Conservation (phyloP, 1,140 invertebrate species). For the Ostrea edulis region DNA sequence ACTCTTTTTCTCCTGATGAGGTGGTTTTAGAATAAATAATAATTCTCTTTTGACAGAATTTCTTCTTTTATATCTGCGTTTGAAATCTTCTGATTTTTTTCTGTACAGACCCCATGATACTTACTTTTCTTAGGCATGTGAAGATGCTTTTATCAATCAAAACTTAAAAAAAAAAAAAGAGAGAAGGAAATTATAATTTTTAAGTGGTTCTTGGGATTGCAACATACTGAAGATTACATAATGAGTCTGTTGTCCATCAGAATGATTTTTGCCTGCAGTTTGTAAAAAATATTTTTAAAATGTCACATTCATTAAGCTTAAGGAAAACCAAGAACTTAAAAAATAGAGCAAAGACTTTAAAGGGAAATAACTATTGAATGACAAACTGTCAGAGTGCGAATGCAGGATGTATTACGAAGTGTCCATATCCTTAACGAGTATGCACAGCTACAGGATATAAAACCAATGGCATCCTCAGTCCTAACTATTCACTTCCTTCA, state of each 20-base stretch:
- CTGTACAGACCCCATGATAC: not conserved
- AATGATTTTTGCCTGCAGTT: not conserved
- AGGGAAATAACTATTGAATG: constrained; percentile 25
- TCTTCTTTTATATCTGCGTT: not conserved
- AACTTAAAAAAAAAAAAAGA: not conserved
- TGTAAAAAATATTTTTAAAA: not conserved
- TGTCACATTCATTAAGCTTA: not conserved
- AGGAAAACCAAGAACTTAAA: not conserved
- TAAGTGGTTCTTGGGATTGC: not conserved
- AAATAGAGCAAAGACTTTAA: not conserved
- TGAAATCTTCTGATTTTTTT: not conserved
- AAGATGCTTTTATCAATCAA: not conserved
- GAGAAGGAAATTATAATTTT: not conserved
- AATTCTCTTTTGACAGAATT: not conserved
- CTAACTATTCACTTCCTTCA: not conserved
- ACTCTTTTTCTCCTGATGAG: not conserved
- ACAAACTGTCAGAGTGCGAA: not conserved
- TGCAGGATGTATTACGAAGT: not conserved
- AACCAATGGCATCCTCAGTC: constrained; percentile 2
- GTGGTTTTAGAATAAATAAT: not conserved
- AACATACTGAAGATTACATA: not conserved
- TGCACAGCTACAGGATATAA: not conserved
- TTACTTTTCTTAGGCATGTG: not conserved
- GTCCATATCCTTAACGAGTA: not conserved
- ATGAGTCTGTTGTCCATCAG: not conserved